A percentile compares a stretch with the other conserved stretches of the same genome.
phyloP scores from a whole-genome alignment of 1,140 invertebrate genomes.

The Venturia canescens region DNA sequence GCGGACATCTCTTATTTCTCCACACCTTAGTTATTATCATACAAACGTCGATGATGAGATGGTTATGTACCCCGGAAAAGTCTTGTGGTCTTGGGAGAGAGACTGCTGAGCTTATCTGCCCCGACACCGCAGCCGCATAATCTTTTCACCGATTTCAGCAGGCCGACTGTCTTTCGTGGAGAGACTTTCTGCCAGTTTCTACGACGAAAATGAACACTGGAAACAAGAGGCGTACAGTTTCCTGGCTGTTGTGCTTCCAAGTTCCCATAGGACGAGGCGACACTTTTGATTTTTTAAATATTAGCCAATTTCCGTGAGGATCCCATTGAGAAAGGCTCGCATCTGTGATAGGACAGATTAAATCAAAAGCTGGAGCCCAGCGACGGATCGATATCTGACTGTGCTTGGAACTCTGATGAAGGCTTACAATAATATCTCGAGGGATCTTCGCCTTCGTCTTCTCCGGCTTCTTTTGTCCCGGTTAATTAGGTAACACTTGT shows the following conservation, averaged over 20 bases:
- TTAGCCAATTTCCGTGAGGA: background rate
- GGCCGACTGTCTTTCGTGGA: background rate
- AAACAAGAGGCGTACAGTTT: background rate
- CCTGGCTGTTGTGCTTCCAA: background rate
- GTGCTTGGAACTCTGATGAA: background rate
- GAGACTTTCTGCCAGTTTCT: conserved; percentile 13
- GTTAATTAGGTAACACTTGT: conserved; percentile 27
- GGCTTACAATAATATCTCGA: conserved; percentile 2
- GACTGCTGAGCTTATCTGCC: conserved; percentile 36
- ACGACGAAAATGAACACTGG: background rate
- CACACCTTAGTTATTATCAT: conserved; percentile 76
- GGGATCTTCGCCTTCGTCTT: background rate
- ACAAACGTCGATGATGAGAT: conserved; percentile 74
- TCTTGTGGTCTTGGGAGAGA: conserved; percentile 57
- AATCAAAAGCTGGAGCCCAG: background rate
- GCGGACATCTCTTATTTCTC: conserved; percentile 65
- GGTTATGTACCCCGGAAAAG: conserved; percentile 68
- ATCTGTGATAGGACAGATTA: background rate
- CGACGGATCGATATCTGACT: background rate
- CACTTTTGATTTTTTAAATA: too few species aligned
- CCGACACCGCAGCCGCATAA: conserved; percentile 67
- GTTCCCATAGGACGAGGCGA: background rate
- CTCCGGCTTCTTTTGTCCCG: conserved; percentile 5
- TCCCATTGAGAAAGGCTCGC: background rate
- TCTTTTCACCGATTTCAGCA: conserved; percentile 57